Conservation (phyloP, 1,140 invertebrate species). For the Drosophila baimaii region DNA sequence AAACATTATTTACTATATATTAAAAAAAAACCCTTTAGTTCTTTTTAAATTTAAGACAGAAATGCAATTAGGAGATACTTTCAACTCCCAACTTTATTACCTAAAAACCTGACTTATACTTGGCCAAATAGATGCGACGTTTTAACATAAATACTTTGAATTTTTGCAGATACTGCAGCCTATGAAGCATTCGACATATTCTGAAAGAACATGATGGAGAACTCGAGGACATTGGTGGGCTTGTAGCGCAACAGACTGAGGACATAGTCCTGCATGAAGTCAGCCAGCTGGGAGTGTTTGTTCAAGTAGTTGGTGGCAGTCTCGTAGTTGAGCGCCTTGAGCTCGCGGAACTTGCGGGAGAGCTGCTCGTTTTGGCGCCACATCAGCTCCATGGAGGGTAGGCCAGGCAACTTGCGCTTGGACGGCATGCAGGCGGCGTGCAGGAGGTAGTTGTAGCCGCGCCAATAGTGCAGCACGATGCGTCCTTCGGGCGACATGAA, state of each 20-base stretch:
- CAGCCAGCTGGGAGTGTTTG: conserved; percentile 57
- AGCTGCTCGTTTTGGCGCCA: conserved; percentile 65
- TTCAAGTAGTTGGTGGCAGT: conserved; percentile 61
- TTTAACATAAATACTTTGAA: background rate
- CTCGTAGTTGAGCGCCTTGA: conserved; percentile 70
- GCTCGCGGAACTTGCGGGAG: conserved; percentile 38
- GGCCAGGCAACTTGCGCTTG: conserved; percentile 39
- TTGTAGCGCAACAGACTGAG: conserved; percentile 74
- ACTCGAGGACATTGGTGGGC: conserved; percentile 73
- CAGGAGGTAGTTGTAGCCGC: conserved; percentile 68
- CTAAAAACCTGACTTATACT: background rate
- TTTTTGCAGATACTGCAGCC: background rate
- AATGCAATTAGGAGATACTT: too few relatives aligned
- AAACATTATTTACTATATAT: too few relatives aligned
- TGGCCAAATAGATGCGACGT: background rate
- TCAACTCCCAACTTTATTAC: background rate
- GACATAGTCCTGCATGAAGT: conserved; percentile 75
- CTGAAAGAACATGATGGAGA: conserved; percentile 77
- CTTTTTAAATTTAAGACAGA: too few relatives aligned
- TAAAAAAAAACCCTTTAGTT: too few relatives aligned
- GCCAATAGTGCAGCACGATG: conserved; percentile 74
- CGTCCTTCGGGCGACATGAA: conserved; percentile 64
- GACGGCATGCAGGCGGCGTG: conserved; percentile 60
- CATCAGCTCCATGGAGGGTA: conserved; percentile 73
- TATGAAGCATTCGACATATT: conserved; percentile 45